Evolutionary conservation across 2,888 invertebrate genomes (phyloP).

Genomic region (Sylvicola fuscatus): DNA sequence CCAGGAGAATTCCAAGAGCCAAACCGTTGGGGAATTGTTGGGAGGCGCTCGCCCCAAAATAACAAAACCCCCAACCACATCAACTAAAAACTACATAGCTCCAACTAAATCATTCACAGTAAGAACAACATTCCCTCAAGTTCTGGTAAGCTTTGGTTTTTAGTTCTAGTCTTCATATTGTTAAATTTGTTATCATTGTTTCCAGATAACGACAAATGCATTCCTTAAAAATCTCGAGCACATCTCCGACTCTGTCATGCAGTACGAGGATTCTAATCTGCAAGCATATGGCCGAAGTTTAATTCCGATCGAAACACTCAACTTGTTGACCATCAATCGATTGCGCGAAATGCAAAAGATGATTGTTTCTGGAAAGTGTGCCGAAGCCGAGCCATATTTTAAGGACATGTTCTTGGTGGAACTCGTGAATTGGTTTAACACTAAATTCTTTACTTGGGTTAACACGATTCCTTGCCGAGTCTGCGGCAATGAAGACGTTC

Average conservation of each 20-base stretch:
- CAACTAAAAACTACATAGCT: too few species aligned
- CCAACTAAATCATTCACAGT: background rate
- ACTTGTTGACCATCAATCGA: slow-evolving; percentile 39
- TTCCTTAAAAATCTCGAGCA: slow-evolving; percentile 25
- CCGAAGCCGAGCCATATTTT: slow-evolving; percentile 29
- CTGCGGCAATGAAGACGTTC: slow-evolving; percentile 37
- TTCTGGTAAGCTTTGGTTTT: background rate
- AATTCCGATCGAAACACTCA: slow-evolving; percentile 44
- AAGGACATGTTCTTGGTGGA: slow-evolving; percentile 60
- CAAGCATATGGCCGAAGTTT: slow-evolving; percentile 39
- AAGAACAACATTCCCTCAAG: background rate
- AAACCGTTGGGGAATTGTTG: background rate
- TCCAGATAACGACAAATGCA: slow-evolving; percentile 14
- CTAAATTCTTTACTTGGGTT: slow-evolving; percentile 82
- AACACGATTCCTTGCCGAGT: slow-evolving; percentile 49
- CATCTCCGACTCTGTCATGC: slow-evolving; percentile 36
- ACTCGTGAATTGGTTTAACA: slow-evolving; percentile 80
- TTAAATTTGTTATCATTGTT: background rate
- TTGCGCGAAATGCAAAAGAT: slow-evolving; percentile 38
- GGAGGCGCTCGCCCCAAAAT: background rate
- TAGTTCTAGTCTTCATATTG: background rate
- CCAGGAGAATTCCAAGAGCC: background rate
- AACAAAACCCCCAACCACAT: background rate
- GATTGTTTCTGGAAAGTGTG: slow-evolving; percentile 24
- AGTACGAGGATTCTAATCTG: slow-evolving; percentile 46